Evolutionary conservation across 1,140 invertebrate genomes (phyloP), one percentile per base, ranked within the genome.

Genomic region (Papilio aristodemus): DNA sequence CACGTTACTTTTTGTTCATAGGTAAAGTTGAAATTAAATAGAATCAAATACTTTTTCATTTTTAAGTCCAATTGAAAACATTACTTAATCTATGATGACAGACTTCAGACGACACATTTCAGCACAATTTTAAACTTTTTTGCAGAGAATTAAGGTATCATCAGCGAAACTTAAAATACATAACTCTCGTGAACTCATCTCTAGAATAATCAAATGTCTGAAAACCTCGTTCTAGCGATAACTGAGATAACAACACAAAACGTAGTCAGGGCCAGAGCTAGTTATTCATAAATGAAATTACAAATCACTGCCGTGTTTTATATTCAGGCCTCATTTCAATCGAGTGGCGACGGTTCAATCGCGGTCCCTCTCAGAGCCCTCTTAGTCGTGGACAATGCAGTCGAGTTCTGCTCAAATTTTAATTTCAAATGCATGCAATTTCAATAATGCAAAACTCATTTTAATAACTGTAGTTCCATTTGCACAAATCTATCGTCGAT

Each of bases 371-470:
- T 17, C 59, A 22, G 60, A 25, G n/a, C 22, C 32, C 39, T 9
- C 41, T 22, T 27, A n/a, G n/a, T n/a, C 25, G 41, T 6, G 25
- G 41, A 66, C 63, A 66, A 66, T 50, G 25, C 63, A 46, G 25
- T 9, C 17, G 41, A 46, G 22, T 66, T 17, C 41, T 66, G 39
- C 25, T 46, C n/a, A 46, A 64, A 66, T 66, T 66, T 66, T 46
- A 66, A 50, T 46, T 66, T 46, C 17, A 46, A 62, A 62, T 62
- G 8, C 43, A 50, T 50, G 59, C 59, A 62, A 22, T 54, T 54
- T 19, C 19, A 54, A 25, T 54, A 22, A 54, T 54, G 19, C 19
- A 54, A 19, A 54, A 54, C 46, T 54, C 46, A 54, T 54, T 54
- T 54, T 25, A 25, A 54, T 54, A 54, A 54, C 46, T 54, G 22